These are phyloP conservation scores for Stercorarius parasiticus DNA, from an alignment of 2,113 vertebrate genomes.

Conservation along the genomic window DNA sequence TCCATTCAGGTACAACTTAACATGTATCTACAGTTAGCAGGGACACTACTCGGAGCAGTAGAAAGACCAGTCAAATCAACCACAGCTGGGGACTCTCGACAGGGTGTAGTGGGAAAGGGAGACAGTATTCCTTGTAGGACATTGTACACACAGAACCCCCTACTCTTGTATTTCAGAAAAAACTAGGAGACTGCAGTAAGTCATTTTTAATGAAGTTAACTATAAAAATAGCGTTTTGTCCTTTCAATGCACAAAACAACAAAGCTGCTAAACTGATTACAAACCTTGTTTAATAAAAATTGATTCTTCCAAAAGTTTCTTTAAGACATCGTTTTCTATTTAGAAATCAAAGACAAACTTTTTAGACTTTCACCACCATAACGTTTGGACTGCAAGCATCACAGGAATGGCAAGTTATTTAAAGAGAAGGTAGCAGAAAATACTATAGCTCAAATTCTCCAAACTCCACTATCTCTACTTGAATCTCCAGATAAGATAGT, in stretches of 20 bases:
- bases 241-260: not conserved
- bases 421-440: not conserved
- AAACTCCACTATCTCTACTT: not conserved
- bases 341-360: not conserved
- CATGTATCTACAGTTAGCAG: not conserved
- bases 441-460: not conserved
- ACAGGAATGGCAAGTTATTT: not conserved
- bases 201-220: not conserved
- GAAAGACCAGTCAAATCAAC: not conserved
- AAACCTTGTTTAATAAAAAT: not conserved
- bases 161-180: not conserved
- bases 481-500: not conserved
- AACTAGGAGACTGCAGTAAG: not conserved
- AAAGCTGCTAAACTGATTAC: not conserved
- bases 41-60: not conserved
- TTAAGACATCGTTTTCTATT: not conserved
- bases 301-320: not conserved
- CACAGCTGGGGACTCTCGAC: not conserved
- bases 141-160: fast-evolving
- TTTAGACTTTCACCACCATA: not conserved
- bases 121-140: not conserved
- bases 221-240: not conserved
- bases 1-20: not conserved
- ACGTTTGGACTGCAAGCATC: fast-evolving
- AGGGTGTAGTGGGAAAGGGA: not conserved